Evolutionary conservation across 1,140 invertebrate species (phyloP), one percentile per base, ranked within the genome.

Genomic region (Theocolax elegans): DNA sequence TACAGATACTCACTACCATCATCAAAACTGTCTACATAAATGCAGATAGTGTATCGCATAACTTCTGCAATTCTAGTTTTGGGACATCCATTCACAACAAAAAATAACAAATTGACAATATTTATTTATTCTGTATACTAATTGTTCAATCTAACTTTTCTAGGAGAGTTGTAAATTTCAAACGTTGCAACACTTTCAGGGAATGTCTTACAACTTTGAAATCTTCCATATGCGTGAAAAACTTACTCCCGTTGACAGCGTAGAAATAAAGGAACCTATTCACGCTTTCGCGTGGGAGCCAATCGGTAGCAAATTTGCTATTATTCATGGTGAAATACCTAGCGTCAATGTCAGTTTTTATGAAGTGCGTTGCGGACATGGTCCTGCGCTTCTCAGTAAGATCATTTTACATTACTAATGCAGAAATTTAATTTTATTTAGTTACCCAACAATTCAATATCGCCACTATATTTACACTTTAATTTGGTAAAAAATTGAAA

Each of bases 261-360:
- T 98, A 8, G 97, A 99, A 87, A 95, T 97, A 67, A 95, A 95
- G 76, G 94, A 96, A 79, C 89, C 93, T 0, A 97, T 99, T 65
- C 92, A 97, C 75, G 94, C 96, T 0, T 99, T 99, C 85, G 97
- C 96, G 2, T 99, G 98, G 98, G 98, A 99, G 82, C 97, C 98
- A 0, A 90, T 97, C 35, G 97, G 97, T 21, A 93, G 90, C 31
- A 98, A 98, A 82, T 99, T 99, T 87, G 94, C 95, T 0, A 95
- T 98, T 66, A 98, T 99, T 72, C 96, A 98, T 78, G 97, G 96
- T 8, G 97, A 98, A 81, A 89, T 90, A 29, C 93, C 94, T 0
- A 94, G 92, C 72, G 93, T 96, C 19, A 95, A 89, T 79, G 96
- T 98, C 3, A 95, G 94, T 75, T 99, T 99, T 85, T 99, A 97